Evolutionary conservation across 2,113 vertebrate species (phyloP), one percentile per base, ranked within the genome.

Genomic region (Austrofundulus limnaeus): DNA sequence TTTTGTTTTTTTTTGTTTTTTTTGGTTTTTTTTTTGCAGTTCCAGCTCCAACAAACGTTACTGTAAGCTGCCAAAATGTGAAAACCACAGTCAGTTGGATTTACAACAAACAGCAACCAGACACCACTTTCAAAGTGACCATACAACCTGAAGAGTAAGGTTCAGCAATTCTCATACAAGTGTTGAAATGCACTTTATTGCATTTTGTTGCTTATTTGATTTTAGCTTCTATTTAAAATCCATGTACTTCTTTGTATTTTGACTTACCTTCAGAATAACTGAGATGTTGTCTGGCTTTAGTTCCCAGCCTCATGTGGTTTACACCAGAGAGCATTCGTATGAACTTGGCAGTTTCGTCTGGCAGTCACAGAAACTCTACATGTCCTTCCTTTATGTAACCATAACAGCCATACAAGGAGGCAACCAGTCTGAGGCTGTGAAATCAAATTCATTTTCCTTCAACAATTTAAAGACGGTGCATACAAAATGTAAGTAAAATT

Each of bases 391-490:
- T 23, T 4, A 0, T 0, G 78, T 90, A 17, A 31, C 0, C 0
- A 63, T 92, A 3, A 68, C 25, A 1, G 86, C 88, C 17, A 1
- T 46, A 10, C 59, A 72, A 20, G 77, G 56, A 16, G 15, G 1
- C 0, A 0, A 9, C 0, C 0, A 12, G 23, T 90, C 90, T 0
- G 0, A 2, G 4, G 0, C 14, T 1, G 25, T 15, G 0, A 0
- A 0, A 0, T 84, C 85, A 0, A 0, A 14, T 0, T 14, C 5
- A 0, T 87, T 92, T 45, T 71, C 54, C 55, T 92, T 78, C 7
- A 61, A 65, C 13, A 0, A 0, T 0, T 0, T 0, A 0, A 1
- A 0, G 3, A 0, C 1, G 0, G 47, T 39, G 1, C 0, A 50
- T 1, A 17, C 20, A 2, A 23, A 0, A 11, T 80, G 79, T 80